phyloP scores from a whole-genome alignment of 2,797 vertebrate species.

The Enteromius afrohamiltoni region DNA sequence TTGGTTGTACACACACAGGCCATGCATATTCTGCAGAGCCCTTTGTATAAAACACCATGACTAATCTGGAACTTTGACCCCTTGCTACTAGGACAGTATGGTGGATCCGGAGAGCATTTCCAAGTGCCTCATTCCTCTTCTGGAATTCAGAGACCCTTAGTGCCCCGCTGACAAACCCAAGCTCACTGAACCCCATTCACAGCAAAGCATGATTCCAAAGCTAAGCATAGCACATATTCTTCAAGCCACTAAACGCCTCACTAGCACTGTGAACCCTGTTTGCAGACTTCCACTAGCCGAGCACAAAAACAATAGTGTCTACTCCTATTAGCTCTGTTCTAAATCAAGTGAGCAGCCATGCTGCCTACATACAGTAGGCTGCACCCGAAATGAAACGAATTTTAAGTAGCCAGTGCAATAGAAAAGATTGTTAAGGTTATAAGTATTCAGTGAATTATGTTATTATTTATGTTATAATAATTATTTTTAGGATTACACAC shows the following conservation, averaged over 20 bases:
- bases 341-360: neutral
- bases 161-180: conserved; percentile 14
- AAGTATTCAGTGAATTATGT: neutral
- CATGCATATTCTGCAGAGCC: conserved; percentile 17
- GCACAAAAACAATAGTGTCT: conserved; percentile 25
- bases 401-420: neutral
- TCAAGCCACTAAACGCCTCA: conserved; percentile 21
- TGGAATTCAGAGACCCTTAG: conserved; percentile 26
- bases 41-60: conserved; percentile 31
- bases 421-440: neutral
- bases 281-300: conserved; percentile 23
- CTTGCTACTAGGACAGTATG: conserved; percentile 25
- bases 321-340: conserved; percentile 24
- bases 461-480: neutral
- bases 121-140: conserved; percentile 20
- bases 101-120: conserved; percentile 19
- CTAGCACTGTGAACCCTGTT: conserved; percentile 14
- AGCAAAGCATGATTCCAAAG: neutral
- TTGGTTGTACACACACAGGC: neutral
- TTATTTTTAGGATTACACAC: neutral
- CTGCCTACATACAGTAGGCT: neutral
- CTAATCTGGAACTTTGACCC: conserved; percentile 48
- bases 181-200: neutral
- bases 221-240: neutral
- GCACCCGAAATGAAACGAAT: neutral